Evolutionary conservation across 2,113 vertebrate genomes (phyloP), one percentile per base, ranked within the genome.

Genomic region (Neopipo cinnamomea): DNA sequence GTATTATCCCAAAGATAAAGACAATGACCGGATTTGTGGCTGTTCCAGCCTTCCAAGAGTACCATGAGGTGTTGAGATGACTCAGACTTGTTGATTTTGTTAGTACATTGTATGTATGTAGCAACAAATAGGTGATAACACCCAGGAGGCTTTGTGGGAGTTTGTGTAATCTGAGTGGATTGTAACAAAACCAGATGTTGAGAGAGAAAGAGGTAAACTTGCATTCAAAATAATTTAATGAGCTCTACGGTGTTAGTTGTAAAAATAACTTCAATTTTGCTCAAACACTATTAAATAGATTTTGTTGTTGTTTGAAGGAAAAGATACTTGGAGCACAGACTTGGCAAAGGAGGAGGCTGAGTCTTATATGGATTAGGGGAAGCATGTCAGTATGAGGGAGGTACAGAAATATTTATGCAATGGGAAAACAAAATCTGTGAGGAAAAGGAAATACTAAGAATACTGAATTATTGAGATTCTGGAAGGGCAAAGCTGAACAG

Each of bases 41-140:
- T 83, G 50, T 85, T 46, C 15, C 2, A 92, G 79, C 86, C 61
- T 77, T 87, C 68, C 39, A 47, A n/a, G 25, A 81, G 17, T 80
- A 33, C 44, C n/a, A 13, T 7, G 41, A 87, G 71, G 49, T 82
- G 21, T 63, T 78, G 67, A 81, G 92, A 61, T 28, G 1, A 80
- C 77, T 94, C 58, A 10, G 59, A 42, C 18, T 55, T 77, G 71
- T 33, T 88, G 72, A 63, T 86, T 86, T 92, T 89, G 58, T 72
- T 85, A 86, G 55, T 80, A 74, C 33, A 49, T 71, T 67, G 24
- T 67, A 71, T 66, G 44, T 93, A 47, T 46, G 47, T 93, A 91
- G 75, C 42, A 78, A 87, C 70, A 94, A 93, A 87, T 72, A 95
- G 37, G 75, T 96, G 94, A 80, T 85, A 90, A 77, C 79, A 77